Evolutionary conservation across 2,888 invertebrate genomes (phyloP), one percentile per base, ranked within the genome.

Genomic region (Anodontia alba): DNA sequence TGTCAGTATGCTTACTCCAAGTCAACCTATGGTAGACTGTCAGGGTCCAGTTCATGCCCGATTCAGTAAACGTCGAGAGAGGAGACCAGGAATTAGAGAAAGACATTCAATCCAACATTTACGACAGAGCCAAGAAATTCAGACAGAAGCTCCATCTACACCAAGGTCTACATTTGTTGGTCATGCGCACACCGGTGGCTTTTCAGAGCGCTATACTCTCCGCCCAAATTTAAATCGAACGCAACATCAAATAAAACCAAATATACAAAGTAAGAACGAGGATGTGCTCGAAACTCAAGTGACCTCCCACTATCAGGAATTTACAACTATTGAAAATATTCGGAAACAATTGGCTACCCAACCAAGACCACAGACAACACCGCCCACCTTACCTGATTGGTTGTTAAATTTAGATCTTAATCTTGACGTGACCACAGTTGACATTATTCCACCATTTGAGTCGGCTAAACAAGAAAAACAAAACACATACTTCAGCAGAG

Each of bases 401-500:
- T 68, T 84, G 79, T 26, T 84, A 42, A 77, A 81, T 70, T 51
- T 84, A 67, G 84, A 84, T 57, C 75, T 84, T 17, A 84, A 84
- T 67, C 75, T 84, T 51, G 84, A 84, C 66, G 78, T 84, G 29
- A 70, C 81, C 20, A 51, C 81, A 31, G 73, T 78, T 49, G 84
- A 84, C 43, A 73, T 78, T 1, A 81, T 84, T 43, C 81, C 84
- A 31, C 79, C 81, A 15, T 84, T 79, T 49, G 77, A 76, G 15
- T n/a, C 33, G 23, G 23, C 38, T 1, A 70, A 67, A 46, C 7
- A 23, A n/a, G 54, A 46, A n/a, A 36, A 46, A 7, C 46, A 29
- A 20, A 80, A 78, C 66, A 80, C 84, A 8, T 84, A 57, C 70
- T 68, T 43, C 8, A 74, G 77, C 70, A 57, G 57, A 2, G 69